Base-by-base conservation (phyloP, 2,888 invertebrate species). In the Gari tellinella region DNA sequence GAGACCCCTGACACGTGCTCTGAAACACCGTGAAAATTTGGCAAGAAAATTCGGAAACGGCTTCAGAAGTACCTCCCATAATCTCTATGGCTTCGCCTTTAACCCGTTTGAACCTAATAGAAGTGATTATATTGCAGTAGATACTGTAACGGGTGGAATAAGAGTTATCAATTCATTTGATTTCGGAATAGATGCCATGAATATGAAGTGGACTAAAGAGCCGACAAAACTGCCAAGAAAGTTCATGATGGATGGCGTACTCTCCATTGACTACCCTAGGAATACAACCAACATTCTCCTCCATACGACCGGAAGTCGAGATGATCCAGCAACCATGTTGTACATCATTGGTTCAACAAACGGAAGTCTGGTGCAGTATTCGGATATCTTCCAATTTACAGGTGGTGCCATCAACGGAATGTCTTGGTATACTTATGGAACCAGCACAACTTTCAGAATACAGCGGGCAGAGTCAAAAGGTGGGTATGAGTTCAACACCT, bases 11-110 rank as follows among this genome's bases (percentile, higher is more conserved):
- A 67, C 55, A 41, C 60, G 62, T 37, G 73, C 73, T 17, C 25
- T 72, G 38, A 40, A 48, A 15, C 69, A 69, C 15, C 61, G 62
- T 12, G 58, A 43, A 25, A 37, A 49, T 10, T 23, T 49, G 19
- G 37, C 41, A 1, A 19, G 43, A 19, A 43, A 25, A 14, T 43
- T 48, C 12, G 40, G 55, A 23, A 12, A n/a, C n/a, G 19, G 23
- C 7, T 23, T 10, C 8, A 37, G 23, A 15, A 31, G 5, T 7
- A 31, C 31, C 31, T 31, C 31, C 10, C 31, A 31, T 7, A 45
- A 49, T 43, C 41, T 83, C 31, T 82, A 73, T 21, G 85, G 83
- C 10, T 68, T 83, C 23, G 75, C 80, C 3, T 83, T 75, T 52
- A 76, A 78, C 40, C 77, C 76, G 2, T 78, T 82, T 48, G 64